Base-by-base conservation (phyloP, 2,888 invertebrate species). In the Brachyptera putata region DNA sequence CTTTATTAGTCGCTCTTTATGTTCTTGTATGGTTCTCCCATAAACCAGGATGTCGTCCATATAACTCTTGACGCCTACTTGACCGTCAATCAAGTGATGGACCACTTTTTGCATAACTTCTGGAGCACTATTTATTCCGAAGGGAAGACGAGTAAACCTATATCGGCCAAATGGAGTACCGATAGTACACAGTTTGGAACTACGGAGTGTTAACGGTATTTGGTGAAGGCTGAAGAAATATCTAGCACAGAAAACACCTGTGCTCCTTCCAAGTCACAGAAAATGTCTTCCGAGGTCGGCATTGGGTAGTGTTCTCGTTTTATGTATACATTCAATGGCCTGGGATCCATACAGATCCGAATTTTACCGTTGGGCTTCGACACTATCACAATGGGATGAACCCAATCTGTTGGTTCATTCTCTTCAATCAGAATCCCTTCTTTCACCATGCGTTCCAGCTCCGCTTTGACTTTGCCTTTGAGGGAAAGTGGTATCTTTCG, bases 11-110 rank as follows among this genome's bases (percentile, higher is more conserved):
- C 56, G 61, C 57, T 58, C 5, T n/a, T 66, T 39, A 30, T 67
- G 60, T 58, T 68, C 58, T 48, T 67, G 64, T 49, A 61, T 58
- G 5, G 64, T 66, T 50, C 56, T 60, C 5, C 66, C 67, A 57
- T 65, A 63, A 11, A 68, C 65, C 16, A 69, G 41, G 9, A 69
- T 59, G 58, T 69, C 68, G 50, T 69, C 68, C 56, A 68, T 64
- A 11, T 68, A 66, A 0, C 63, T 60, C 37, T 66, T 61, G 22
- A 66, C 65, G 56, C 67, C 66, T 48, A 57, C 41, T 22, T 63
- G 41, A 26, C 55, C 61, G 46, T 60, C 57, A 36, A 67, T 41
- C 11, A 66, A 22, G 22, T 55, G 49, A n/a, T 58, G 61, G 64
- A 68, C 64, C 39, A 64, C 50, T 53, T 67, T 57, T 14, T 62